Conservation (phyloP, 2,113 vertebrate genomes). For the Sigmodon hispidus region DNA sequence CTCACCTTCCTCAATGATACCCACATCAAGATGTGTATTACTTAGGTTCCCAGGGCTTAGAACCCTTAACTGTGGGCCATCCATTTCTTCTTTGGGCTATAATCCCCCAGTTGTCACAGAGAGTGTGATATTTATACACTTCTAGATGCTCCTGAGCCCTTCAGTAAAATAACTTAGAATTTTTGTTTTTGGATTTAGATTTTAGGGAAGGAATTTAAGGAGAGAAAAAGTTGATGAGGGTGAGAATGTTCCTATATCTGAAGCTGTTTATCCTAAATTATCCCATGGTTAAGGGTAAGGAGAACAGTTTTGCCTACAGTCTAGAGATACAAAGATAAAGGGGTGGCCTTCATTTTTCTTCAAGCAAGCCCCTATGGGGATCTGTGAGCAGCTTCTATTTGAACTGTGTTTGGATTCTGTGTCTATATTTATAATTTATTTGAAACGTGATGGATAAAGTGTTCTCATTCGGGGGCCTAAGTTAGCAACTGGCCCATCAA, state of each 20-base stretch:
- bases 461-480: conserved; percentile 46
- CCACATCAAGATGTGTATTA: background rate
- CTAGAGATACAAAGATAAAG: conserved; percentile 56
- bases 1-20: background rate
- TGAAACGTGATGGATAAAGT: conserved; percentile 69
- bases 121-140: background rate
- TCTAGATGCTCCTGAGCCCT: background rate
- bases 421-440: conserved; percentile 76
- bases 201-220: conserved; percentile 28
- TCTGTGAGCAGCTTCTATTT: conserved; percentile 65
- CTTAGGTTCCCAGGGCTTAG: background rate
- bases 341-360: conserved; percentile 59
- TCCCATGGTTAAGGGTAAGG: conserved; percentile 41
- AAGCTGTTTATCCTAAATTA: conserved; percentile 60
- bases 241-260: conserved; percentile 45
- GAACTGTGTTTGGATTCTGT: conserved; percentile 69
- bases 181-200: background rate
- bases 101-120: background rate
- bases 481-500: conserved; percentile 52
- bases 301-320: conserved; percentile 37
- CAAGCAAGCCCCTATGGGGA: conserved; percentile 49
- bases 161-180: conserved; percentile 31
- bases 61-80: conserved; percentile 1
- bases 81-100: conserved; percentile 55
- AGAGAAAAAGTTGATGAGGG: background rate